Conservation (phyloP, 2,797 vertebrate species). For the Chaetodon trifasciatus region DNA sequence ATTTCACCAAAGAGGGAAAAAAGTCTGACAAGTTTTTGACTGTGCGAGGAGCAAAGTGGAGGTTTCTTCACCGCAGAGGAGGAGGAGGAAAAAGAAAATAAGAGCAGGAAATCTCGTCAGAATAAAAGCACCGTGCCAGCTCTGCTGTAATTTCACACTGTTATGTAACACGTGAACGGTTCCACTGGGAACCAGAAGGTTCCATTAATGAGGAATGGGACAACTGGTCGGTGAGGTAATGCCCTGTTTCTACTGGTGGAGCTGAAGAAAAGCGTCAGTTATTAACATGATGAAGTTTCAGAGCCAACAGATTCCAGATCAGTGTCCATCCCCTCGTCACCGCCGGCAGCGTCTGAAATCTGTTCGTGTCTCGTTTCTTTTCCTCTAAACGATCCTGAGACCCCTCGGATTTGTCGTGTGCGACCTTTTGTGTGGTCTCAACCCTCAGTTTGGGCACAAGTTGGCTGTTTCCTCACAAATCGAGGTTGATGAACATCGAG, state of each 20-base stretch:
- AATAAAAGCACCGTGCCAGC: conserved; percentile 19
- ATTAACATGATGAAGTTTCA: too few species aligned
- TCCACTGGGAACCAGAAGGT: conserved; percentile 14
- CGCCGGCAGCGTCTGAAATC: too few species aligned
- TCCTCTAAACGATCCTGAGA: too few species aligned
- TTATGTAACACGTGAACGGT: conserved; percentile 42
- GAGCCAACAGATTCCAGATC: too few species aligned
- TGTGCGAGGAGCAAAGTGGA: conserved; percentile 17
- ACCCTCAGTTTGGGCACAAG: too few species aligned
- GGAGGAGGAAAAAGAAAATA: conserved; percentile 19
- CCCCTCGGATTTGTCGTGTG: too few species aligned
- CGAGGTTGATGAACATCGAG: too few species aligned
- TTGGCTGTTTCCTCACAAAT: too few species aligned
- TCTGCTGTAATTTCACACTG: conserved; percentile 37
- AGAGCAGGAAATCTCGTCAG: conserved; percentile 43
- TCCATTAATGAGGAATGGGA: conserved; percentile 8
- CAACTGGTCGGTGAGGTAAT: conserved; percentile 3
- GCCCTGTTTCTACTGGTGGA: background rate
- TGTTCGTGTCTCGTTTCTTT: too few species aligned
- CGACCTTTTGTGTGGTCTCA: too few species aligned
- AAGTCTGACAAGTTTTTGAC: conserved; percentile 32
- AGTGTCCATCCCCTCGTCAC: too few species aligned
- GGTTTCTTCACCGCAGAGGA: conserved; percentile 28
- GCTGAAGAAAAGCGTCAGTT: background rate
- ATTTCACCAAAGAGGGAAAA: conserved; percentile 29